A percentile compares a stretch with the other conserved stretches of the same genome.
These are phyloP conservation scores for Neocrepidodera transversa DNA, from an alignment of 2,888 invertebrate species.

Conservation along the genomic window DNA sequence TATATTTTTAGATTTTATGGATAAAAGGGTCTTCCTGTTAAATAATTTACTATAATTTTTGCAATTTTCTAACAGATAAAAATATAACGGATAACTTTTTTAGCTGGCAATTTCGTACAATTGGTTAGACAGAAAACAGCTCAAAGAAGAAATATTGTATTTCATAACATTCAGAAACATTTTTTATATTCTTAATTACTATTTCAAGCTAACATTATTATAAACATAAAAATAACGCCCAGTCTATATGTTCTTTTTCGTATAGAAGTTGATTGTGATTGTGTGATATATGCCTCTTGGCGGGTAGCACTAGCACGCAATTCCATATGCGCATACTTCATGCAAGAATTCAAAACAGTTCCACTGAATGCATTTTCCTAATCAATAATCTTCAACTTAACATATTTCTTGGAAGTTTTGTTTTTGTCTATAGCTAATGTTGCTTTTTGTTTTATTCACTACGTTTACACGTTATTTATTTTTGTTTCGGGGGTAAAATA, in stretches of 20 bases:
- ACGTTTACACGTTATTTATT: constrained; percentile 13
- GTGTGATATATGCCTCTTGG: constrained; percentile 44
- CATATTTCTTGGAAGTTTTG: constrained; percentile 30
- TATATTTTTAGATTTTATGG: too few species aligned
- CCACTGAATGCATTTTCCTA: constrained; percentile 33
- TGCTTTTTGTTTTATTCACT: background rate
- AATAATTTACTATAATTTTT: too few species aligned
- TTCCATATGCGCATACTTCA: constrained; percentile 41
- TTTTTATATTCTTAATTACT: background rate
- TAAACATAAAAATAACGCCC: background rate
- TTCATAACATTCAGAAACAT: too few species aligned
- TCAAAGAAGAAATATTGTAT: too few species aligned
- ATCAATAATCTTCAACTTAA: constrained; percentile 32
- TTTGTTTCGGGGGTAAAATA: too few species aligned
- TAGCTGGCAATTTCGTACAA: too few species aligned
- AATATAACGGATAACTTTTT: too few species aligned
- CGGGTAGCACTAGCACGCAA: constrained; percentile 39
- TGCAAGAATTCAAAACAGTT: constrained; percentile 44
- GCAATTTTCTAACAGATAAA: too few species aligned
- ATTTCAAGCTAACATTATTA: background rate
- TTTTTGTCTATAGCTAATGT: constrained; percentile 17
- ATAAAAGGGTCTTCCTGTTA: too few species aligned
- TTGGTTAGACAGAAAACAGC: too few species aligned
- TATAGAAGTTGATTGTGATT: constrained; percentile 29
- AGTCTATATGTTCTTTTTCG: constrained; percentile 10